Base-by-base conservation (phyloP, 1,140 invertebrate species). In the Chrysopa pallens region DNA sequence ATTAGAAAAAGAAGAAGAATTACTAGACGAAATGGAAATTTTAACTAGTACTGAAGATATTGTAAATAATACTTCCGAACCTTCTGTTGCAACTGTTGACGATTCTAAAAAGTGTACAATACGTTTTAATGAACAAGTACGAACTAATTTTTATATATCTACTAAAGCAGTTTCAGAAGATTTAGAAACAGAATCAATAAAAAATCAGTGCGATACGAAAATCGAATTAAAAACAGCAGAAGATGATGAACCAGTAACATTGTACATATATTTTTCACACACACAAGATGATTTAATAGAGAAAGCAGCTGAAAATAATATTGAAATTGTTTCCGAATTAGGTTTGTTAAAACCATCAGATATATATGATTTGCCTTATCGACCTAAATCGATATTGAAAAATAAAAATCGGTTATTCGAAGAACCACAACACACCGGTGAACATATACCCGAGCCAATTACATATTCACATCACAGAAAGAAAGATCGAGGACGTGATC, bases 1-100 rank as follows among this genome's bases (percentile, higher is more conserved):
- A 52, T 55, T 74, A 36, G 72, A 74, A 48, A 46, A 67, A 46
- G 53, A 70, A 46, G 73, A 74, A 52, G 67, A 73, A 48, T 45
- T 73, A 23, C 62, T 73, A 59, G 68, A 70, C 56, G 64, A 70
- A 61, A 56, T 68, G 46, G 56, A 64, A 17, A 61, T 33, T 9
- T 11, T 33, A 33, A 33, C 8, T 12, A 33, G 31, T 12, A 33
- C 31, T 9, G 31, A 33, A 33, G 31, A 11, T 2, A 33, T 6
- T 12, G 31, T 11, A 33, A 11, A 12, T 33, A 33, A 12, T 33
- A 5, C 17, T 23, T 23, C 17, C 17, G 17, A 23, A 23, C 17
- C 17, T 23, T 23, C 17, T 23, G 17, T 23, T 23, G 17, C 17
- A 23, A 23, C 17, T 23, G 17, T 23, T 23, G 17, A 23, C 17